A percentile compares a stretch with the other conserved stretches of the same genome.
Evolutionary conservation across 1,140 invertebrate species (phyloP).

Genomic region (Lineus longissimus): DNA sequence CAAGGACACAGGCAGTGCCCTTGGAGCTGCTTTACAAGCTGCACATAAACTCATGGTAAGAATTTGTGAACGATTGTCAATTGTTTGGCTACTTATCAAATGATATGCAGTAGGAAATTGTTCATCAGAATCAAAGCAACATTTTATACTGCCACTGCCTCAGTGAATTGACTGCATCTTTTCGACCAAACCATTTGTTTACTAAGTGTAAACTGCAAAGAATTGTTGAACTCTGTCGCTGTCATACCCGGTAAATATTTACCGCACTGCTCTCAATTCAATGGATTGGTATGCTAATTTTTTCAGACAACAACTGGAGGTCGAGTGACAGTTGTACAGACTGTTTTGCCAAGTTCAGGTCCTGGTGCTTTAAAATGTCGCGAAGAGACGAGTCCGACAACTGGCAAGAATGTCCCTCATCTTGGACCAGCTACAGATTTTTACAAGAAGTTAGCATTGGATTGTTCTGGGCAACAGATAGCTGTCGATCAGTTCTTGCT

Average conservation of each 20-base stretch:
- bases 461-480: constrained; percentile 94
- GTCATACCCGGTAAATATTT: no score
- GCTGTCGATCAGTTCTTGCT: constrained; percentile 93
- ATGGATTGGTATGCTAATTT: neutral
- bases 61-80: constrained; percentile 14
- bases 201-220: no score
- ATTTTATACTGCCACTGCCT: no score
- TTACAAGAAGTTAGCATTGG: constrained; percentile 93
- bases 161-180: no score
- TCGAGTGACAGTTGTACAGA: constrained; percentile 89
- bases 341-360: constrained; percentile 84
- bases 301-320: constrained; percentile 85
- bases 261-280: neutral
- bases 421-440: constrained; percentile 95
- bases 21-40: constrained; percentile 89
- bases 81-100: constrained; percentile 7
- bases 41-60: constrained; percentile 86
- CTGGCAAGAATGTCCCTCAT: constrained; percentile 63
- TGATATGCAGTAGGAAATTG: no score
- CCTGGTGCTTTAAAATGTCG: constrained; percentile 78
- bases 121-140: no score
- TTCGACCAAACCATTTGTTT: no score
- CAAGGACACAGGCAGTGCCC: constrained; percentile 73
- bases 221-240: no score
- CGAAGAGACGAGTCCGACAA: constrained; percentile 81